Percentiles rank a stretch among this genome's conserved stretches.
These are phyloP conservation scores for Ennomos quercinarius DNA, from an alignment of 2,888 invertebrate species.

Conservation along the genomic window DNA sequence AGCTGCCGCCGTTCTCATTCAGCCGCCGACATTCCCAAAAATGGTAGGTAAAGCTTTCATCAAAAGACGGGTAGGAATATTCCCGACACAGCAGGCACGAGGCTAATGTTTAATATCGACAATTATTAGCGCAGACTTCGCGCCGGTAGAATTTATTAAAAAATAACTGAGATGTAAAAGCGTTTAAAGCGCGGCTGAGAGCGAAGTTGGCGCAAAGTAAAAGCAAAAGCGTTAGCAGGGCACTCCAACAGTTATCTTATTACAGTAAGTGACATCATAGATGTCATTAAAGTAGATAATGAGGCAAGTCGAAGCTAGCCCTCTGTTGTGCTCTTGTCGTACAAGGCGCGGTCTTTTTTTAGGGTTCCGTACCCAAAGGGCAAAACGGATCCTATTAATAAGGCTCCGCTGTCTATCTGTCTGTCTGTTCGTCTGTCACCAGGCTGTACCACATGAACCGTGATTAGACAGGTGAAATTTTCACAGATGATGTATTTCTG, in stretches of 20 bases:
- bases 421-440: no score
- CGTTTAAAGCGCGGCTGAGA: slow-evolving; percentile 44
- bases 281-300: no score
- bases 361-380: no score
- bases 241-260: background rate
- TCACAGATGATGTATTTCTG: no score
- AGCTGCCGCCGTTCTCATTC: background rate
- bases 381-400: no score
- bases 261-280: no score
- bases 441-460: no score
- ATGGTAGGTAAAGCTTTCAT: background rate
- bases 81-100: slow-evolving; percentile 4
- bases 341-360: no score
- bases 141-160: slow-evolving; percentile 59
- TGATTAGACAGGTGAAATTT: no score
- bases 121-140: slow-evolving; percentile 51
- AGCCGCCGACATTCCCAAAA: background rate
- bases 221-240: slow-evolving; percentile 37
- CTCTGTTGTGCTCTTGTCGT: no score
- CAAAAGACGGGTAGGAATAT: slow-evolving; percentile 3
- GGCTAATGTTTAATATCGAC: slow-evolving; percentile 56
- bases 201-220: slow-evolving; percentile 8
- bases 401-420: no score
- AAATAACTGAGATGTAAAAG: slow-evolving; percentile 61
- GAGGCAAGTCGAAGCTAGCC: no score